Conservation (phyloP, 2,113 vertebrate genomes). For the Rhabdornis inornatus region DNA sequence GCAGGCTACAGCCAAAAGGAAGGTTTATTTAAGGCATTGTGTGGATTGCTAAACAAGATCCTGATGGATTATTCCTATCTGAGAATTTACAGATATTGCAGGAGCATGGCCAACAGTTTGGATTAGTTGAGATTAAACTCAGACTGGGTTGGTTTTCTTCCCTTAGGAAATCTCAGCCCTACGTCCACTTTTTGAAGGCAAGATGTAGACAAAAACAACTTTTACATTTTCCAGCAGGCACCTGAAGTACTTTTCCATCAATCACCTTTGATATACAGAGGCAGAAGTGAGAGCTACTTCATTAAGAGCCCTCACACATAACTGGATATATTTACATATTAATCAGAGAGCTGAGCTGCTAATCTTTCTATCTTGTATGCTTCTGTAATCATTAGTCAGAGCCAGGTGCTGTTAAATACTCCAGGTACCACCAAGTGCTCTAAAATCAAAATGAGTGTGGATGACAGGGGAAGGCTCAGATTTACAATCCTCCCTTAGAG, state of each 20-base stretch:
- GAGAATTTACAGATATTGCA: constrained; percentile 61
- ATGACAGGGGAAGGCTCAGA: constrained; percentile 15
- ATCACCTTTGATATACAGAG: constrained; percentile 57
- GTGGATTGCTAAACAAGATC: constrained; percentile 31
- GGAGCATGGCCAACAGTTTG: constrained; percentile 34
- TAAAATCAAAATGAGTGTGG: constrained; percentile 26
- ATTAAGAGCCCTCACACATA: constrained; percentile 70
- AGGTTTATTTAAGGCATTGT: constrained; percentile 47
- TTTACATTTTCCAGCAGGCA: constrained; percentile 22
- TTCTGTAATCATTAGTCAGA: constrained; percentile 64
- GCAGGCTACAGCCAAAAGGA: neutral
- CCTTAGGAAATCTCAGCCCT: constrained; percentile 38
- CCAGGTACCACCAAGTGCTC: constrained; percentile 32
- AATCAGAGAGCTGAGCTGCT: constrained; percentile 73
- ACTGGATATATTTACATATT: constrained; percentile 75
- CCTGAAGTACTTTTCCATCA: constrained; percentile 60
- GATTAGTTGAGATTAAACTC: constrained; percentile 62
- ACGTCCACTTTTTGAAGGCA: neutral
- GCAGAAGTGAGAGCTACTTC: constrained; percentile 69
- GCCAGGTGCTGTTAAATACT: constrained; percentile 56
- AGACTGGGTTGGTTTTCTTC: constrained; percentile 10
- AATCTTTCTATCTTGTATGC: constrained; percentile 63
- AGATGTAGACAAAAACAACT: constrained; percentile 12
- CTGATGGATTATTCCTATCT: constrained; percentile 57
- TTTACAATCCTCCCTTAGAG: neutral